Evolutionary conservation across 2,113 vertebrate species (phyloP), one percentile per base, ranked within the genome.

Genomic region (Macroglossus sobrinus): DNA sequence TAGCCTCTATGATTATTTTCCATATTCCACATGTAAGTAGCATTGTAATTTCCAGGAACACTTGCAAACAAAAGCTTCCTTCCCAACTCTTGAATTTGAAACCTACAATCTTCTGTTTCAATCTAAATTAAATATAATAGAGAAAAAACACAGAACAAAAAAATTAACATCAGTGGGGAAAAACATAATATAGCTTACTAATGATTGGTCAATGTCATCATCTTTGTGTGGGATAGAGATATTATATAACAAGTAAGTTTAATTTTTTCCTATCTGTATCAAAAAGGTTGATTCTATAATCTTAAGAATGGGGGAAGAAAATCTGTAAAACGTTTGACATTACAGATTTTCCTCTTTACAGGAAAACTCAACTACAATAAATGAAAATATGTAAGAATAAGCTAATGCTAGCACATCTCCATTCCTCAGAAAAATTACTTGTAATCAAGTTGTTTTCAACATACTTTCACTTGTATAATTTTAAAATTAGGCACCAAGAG

Each of bases 311-410:
- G 24, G 13, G 6, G 4, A 81, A 64, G 66, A 92, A 95, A 93
- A 94, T 43, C 15, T 38, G 50, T 63, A 97, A 94, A 95, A 84
- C 93, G 43, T 96, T 84, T 89, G 78, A 66, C 69, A 91, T 93
- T 89, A 95, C 82, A 91, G 26, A 97, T 85, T 45, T 96, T 85
- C 61, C 66, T 89, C 96, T 84, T 96, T 96, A 97, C 33, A 88
- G 72, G 91, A 96, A 97, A 93, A 91, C 80, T 93, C 47, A 92
- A 95, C 93, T 97, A 97, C 61, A 93, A 95, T n/a, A 97, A 93
- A 97, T 74, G 30, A 96, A 50, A 91, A 68, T 61, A 3, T 78
- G 18, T 85, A 91, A 85, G 57, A 85, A 90, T 63, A 92, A 95
- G 55, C 75, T 84, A 97, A 88, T 66, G 16, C 43, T 96, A 78